Base-by-base conservation (phyloP, 2,113 vertebrate genomes). In the Onychorhynchus coronatus region DNA sequence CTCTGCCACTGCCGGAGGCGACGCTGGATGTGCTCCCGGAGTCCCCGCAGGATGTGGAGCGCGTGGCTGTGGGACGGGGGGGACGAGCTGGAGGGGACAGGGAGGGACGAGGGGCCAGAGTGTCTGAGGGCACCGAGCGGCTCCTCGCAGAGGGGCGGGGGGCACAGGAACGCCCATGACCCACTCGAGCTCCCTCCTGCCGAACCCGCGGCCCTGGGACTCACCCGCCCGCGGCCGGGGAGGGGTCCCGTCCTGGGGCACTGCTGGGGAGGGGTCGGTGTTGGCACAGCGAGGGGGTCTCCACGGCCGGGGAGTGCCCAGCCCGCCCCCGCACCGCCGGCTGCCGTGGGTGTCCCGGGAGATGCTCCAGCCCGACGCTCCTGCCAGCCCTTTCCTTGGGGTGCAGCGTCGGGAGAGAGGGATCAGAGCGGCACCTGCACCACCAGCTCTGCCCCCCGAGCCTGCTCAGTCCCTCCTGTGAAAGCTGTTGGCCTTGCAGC, bases 1-100 rank as follows among this genome's bases (percentile, higher is more conserved):
- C 95, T 93, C 41, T 96, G 94, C 61, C 98, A 95, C 66, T 88
- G 89, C 28, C 41, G 46, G 8, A 98, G 91, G 50, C 91, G 85
- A 24, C 79, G 88, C 84, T 98, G 97, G 70, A 98, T 39, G 16
- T 96, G 97, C 84, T 97, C 95, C 67, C 92, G 96, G 46, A 98
- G 94, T 19, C 75, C 82, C 52, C 83, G 94, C 78, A 98, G 95
- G 68, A 78, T 55, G 14, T 17, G 47, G 4, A 98, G 89, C 1
- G 84, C 86, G 14, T 94, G 97, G 30, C 92, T 79, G 75, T 95
- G 91, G 70, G 98, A 97, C 33, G 95, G 74, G 42, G 80, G 98
- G 47, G 76, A 17, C 0, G 37, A 85, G 92, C 67, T 62, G 77
- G 33, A 39, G 42, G 42, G 49, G 19, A 11, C 5, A 3, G 7